Percentiles rank a stretch among this genome's conserved stretches.
Evolutionary conservation across 2,113 vertebrate species (phyloP).

Genomic region (Podarcis cretensis): DNA sequence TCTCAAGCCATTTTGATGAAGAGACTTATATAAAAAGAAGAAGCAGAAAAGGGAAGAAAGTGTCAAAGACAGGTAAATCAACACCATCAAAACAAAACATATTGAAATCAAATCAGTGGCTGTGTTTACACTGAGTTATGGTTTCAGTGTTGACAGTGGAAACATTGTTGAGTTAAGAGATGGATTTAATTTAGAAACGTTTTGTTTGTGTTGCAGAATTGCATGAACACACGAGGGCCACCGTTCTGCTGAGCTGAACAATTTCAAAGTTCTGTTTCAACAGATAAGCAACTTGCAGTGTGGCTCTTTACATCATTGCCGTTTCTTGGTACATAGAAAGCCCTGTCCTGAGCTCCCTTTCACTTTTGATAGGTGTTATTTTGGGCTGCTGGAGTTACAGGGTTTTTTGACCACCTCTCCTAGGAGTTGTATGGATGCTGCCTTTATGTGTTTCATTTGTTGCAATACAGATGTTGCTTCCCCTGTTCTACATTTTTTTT

Average conservation of each 20-base stretch:
- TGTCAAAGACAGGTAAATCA: not conserved
- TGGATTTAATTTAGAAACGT: slow-evolving; percentile 10
- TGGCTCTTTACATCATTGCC: not conserved
- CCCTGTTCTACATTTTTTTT: not conserved
- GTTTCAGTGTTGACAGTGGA: not conserved
- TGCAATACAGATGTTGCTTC: not conserved
- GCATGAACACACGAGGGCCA: not conserved
- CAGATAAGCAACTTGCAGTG: slow-evolving; percentile 4
- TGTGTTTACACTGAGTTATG: not conserved
- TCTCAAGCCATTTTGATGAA: not conserved
- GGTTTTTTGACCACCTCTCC: not conserved
- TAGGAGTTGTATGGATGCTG: not conserved
- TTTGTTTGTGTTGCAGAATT: not conserved
- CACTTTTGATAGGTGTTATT: not conserved
- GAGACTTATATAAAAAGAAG: not conserved
- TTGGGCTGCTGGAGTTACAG: not conserved
- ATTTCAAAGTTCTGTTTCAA: not conserved
- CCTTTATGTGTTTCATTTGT: not conserved
- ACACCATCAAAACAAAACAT: not conserved
- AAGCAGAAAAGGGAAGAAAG: not conserved
- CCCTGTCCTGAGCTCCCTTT: not conserved
- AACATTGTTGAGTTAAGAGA: not conserved
- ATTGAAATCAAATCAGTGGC: not conserved
- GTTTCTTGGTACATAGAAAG: not conserved
- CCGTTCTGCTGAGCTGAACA: slow-evolving; percentile 12